Base-by-base conservation (phyloP, 1,140 invertebrate genomes). In the Hycleus phaleratus region DNA sequence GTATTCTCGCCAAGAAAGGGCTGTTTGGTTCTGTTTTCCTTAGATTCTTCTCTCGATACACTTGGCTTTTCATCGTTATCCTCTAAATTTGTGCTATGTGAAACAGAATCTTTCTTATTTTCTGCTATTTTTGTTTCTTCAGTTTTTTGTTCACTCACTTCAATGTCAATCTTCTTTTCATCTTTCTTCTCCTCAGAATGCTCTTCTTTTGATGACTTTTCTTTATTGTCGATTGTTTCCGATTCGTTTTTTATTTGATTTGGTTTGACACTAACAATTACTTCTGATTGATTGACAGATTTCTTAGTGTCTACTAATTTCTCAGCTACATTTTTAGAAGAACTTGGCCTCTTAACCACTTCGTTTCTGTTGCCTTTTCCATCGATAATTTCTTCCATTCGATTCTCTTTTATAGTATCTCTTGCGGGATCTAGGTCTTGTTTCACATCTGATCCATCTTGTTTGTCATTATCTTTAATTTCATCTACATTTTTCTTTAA, bases 401-500 rank as follows among this genome's bases (percentile, higher is more conserved):
- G 38, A 7, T 39, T 39, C 1, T 39, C 38, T 39, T 39, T 39
- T 2, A 10, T 39, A 26, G 24, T 38, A 11, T 5, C 26, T 38
- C 24, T 38, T 59, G 10, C 7, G 26, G 7, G n/a, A 42, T 56
- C 43, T 43, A 26, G 40, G 18, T 49, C 45, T 43, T 7, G 18
- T 11, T 56, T 49, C 40, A 48, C 5, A 6, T 11, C 26, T 9
- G 11, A 45, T 26, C 45, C 6, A 18, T 18, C 18, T 18, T 18
- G 26, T 46, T 26, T 5, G n/a, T 49, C 40, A 32, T 39, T 26
- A 32, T 47, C 47, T 40, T 56, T 42, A 26, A 47, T 47, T 56
- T 49, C 18, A n/a, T 11, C 38, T 40, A 49, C 38, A 26, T 56
- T 49, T 44, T 56, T 49, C 25, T 32, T 56, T 26, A 49, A 43